Conservation (phyloP, 2,797 vertebrate genomes). For the Syncerus caffer region DNA sequence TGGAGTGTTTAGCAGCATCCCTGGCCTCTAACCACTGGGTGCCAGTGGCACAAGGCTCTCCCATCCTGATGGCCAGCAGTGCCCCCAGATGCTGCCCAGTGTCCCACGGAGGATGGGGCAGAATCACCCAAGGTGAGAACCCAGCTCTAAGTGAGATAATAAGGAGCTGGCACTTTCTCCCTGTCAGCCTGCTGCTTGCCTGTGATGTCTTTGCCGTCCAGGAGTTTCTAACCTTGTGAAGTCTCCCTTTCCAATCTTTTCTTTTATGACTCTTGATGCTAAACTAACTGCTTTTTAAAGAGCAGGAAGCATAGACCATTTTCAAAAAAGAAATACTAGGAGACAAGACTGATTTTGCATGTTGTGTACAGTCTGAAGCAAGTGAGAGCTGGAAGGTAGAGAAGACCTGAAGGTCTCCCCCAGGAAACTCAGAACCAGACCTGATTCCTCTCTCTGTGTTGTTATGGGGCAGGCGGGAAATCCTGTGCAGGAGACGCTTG, state of each 20-base stretch:
- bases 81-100: neutral
- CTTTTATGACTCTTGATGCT: neutral
- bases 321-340: neutral
- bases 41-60: too few species aligned
- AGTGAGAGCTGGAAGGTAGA: neutral
- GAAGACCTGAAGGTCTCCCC: neutral
- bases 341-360: neutral
- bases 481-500: neutral
- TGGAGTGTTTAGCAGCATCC: neutral
- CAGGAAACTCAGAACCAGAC: neutral
- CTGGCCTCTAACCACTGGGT: neutral
- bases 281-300: slow-evolving; percentile 7
- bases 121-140: neutral
- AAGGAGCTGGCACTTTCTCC: neutral
- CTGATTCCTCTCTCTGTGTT: neutral
- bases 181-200: neutral
- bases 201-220: neutral
- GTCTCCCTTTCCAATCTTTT: neutral
- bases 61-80: neutral
- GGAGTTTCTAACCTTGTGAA: neutral
- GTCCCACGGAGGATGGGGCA: neutral
- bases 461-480: neutral
- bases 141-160: neutral
- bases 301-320: neutral
- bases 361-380: neutral